These are phyloP conservation scores for Bergia sp. DNA, from an alignment of 92 coral and sea anemone species.

Conservation along the genomic window DNA sequence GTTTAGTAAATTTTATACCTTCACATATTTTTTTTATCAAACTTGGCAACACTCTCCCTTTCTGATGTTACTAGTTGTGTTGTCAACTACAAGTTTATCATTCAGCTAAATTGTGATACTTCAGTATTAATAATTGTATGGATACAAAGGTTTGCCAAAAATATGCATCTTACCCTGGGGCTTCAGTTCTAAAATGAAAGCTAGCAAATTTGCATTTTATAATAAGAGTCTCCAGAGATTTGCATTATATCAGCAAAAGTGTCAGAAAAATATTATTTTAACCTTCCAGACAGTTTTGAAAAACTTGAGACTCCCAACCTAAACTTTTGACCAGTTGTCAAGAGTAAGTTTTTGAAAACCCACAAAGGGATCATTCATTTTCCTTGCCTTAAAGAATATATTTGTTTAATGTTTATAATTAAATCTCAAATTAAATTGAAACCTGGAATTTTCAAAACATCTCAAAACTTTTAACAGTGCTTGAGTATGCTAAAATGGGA, in stretches of 20 bases:
- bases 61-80: too few relatives aligned
- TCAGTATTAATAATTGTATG: too few relatives aligned
- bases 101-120: not conserved
- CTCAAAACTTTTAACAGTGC: too few relatives aligned
- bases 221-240: not conserved
- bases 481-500: too few relatives aligned
- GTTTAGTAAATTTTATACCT: not conserved
- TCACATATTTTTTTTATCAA: not conserved
- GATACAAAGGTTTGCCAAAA: too few relatives aligned
- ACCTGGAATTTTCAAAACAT: too few relatives aligned
- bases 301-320: not conserved
- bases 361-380: too few relatives aligned
- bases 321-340: too few relatives aligned
- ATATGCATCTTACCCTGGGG: not conserved
- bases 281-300: not conserved
- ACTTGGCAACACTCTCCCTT: not conserved
- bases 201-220: not conserved
- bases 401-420: too few relatives aligned
- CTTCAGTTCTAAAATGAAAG: not conserved
- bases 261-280: not conserved
- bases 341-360: too few relatives aligned
- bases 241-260: not conserved
- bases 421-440: too few relatives aligned
- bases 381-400: too few relatives aligned
- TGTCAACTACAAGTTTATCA: not conserved